Evolutionary conservation across 2,113 vertebrate genomes (phyloP).

Genomic region (Rhombomys opimus): DNA sequence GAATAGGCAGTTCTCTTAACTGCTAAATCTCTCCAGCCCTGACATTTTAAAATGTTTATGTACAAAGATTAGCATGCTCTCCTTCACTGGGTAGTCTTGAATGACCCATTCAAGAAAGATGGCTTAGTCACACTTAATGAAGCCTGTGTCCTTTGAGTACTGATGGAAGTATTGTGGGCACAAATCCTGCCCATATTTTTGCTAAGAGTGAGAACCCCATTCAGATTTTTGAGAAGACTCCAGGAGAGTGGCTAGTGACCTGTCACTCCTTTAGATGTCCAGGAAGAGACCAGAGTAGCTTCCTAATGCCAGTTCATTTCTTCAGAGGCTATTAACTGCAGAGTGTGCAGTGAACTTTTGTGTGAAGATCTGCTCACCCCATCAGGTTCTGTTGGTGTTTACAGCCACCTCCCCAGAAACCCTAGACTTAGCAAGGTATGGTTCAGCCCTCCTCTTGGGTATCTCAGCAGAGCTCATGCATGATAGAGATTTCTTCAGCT

Average conservation of each 20-base stretch:
- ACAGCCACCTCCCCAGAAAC: background rate
- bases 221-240: background rate
- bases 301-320: background rate
- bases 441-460: background rate
- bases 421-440: background rate
- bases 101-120: background rate
- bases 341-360: background rate
- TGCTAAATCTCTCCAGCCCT: background rate
- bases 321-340: background rate
- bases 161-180: too few species aligned
- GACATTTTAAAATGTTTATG: background rate
- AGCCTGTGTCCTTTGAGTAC: background rate
- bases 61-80: background rate
- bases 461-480: background rate
- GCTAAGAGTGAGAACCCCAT: background rate
- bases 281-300: background rate
- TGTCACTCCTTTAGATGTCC: background rate
- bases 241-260: background rate
- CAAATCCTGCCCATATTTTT: background rate
- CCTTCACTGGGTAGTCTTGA: background rate
- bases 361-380: background rate
- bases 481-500: background rate
- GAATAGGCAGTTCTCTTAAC: background rate
- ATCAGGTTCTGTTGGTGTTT: background rate
- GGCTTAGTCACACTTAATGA: background rate